phyloP scores from a whole-genome alignment of 64 coral and sea anemone species.

The Dendrophyllia cribrosa region DNA sequence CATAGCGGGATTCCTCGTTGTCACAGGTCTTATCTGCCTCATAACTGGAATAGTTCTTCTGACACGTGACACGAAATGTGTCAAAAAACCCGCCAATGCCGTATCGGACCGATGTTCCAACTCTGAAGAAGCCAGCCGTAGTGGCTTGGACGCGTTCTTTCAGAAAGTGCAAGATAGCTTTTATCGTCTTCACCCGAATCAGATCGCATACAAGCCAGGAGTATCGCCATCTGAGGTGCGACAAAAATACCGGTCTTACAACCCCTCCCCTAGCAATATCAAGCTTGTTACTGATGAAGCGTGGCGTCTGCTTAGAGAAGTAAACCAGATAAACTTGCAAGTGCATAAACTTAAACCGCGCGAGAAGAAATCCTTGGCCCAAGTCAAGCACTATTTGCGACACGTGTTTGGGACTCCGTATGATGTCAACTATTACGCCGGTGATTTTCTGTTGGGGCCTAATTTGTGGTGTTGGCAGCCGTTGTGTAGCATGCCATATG shows the following conservation, averaged over 20 bases:
- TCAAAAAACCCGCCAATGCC: not conserved
- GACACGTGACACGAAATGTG: slow-evolving; percentile 35
- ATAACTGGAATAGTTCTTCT: slow-evolving; percentile 76
- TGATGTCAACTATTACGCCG: slow-evolving; percentile 84
- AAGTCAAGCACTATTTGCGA: slow-evolving; percentile 83
- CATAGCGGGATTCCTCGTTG: slow-evolving; percentile 6
- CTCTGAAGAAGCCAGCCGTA: slow-evolving; percentile 61
- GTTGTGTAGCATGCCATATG: slow-evolving; percentile 34
- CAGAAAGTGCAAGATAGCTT: slow-evolving; percentile 85
- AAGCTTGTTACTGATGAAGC: slow-evolving; percentile 79
- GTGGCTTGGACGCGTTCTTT: slow-evolving; percentile 71
- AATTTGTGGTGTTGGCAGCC: slow-evolving; percentile 91
- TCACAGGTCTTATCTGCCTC: slow-evolving; percentile 62
- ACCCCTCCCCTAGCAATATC: slow-evolving; percentile 78
- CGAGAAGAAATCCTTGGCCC: slow-evolving; percentile 85
- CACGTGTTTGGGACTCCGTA: slow-evolving; percentile 76
- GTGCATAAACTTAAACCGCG: slow-evolving; percentile 75
- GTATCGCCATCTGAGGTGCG: slow-evolving; percentile 52
- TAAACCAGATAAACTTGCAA: slow-evolving; percentile 53
- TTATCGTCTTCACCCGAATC: slow-evolving; percentile 78
- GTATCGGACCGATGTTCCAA: slow-evolving; percentile 27
- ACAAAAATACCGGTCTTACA: slow-evolving; percentile 69
- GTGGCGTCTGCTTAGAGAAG: slow-evolving; percentile 61
- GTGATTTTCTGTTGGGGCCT: slow-evolving; percentile 84
- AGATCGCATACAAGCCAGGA: slow-evolving; percentile 29